phyloP scores from a whole-genome alignment of 2,797 vertebrate species.

The Pseudopleuronectes americanus region DNA sequence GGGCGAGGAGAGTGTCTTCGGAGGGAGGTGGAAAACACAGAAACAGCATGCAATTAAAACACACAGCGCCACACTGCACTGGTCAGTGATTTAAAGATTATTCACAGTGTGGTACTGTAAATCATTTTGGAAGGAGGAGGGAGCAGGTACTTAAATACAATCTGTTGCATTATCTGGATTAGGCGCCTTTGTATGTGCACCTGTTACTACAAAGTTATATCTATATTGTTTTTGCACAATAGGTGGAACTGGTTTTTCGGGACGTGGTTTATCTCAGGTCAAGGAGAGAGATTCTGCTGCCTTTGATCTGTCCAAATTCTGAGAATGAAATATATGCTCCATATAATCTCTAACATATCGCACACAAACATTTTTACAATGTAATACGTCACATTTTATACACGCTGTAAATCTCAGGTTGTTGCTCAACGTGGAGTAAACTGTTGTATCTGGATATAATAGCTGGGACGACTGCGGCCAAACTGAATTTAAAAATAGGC shows the following conservation, averaged over 20 bases:
- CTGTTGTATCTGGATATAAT: not conserved
- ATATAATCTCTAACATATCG: too few species aligned
- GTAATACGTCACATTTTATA: not conserved
- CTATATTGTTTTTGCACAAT: not conserved
- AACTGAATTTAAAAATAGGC: not conserved
- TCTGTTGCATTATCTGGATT: not conserved
- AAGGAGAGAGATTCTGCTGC: not conserved
- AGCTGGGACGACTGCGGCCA: not conserved
- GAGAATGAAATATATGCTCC: too few species aligned
- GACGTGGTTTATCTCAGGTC: not conserved
- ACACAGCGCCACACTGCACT: not conserved
- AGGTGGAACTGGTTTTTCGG: too few species aligned
- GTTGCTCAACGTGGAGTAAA: not conserved
- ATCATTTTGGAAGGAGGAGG: not conserved
- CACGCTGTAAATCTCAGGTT: not conserved
- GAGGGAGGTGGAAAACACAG: conserved; percentile 16
- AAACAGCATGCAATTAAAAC: conserved; percentile 22
- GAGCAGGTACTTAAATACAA: not conserved
- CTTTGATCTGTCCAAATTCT: not conserved
- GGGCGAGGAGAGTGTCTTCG: conserved; percentile 10
- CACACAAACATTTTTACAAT: too few species aligned
- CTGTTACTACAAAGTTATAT: not conserved
- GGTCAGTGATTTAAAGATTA: not conserved
- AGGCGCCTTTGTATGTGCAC: not conserved
- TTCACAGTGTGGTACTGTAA: not conserved